Conservation (phyloP, 2,113 vertebrate genomes). For the Oriolus oriolus region DNA sequence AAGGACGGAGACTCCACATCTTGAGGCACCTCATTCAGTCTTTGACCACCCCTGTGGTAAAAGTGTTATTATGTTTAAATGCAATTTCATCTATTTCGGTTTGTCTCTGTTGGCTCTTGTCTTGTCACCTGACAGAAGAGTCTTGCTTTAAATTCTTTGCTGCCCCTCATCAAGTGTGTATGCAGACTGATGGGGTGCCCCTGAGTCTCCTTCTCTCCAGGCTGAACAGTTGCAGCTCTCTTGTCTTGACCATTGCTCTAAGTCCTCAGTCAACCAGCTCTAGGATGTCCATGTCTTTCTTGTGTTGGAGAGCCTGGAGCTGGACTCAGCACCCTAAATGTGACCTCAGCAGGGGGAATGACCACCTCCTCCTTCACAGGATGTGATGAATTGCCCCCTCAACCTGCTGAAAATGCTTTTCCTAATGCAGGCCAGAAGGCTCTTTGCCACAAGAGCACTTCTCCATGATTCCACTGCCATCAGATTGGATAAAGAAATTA, state of each 20-base stretch:
- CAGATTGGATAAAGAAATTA: background rate
- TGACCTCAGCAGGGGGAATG: rapidly evolving
- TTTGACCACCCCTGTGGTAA: background rate
- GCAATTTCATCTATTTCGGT: background rate
- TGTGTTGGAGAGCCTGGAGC: background rate
- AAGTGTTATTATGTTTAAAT: background rate
- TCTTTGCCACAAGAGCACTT: background rate
- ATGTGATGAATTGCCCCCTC: rapidly evolving
- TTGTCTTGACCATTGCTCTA: background rate
- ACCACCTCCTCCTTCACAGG: background rate
- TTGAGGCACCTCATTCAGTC: rapidly evolving
- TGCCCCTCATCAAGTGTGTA: background rate
- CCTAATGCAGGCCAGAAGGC: background rate
- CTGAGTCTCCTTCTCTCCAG: background rate
- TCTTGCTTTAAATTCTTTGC: background rate
- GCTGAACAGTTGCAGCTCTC: background rate
- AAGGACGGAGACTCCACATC: background rate
- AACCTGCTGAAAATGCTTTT: background rate
- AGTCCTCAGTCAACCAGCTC: background rate
- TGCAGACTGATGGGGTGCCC: background rate
- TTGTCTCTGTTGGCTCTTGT: background rate
- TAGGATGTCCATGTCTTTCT: background rate
- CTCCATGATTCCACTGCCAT: background rate
- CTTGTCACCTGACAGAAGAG: background rate
- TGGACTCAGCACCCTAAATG: background rate